Conservation (phyloP, 1,140 invertebrate genomes). For the Aricia agestis region DNA sequence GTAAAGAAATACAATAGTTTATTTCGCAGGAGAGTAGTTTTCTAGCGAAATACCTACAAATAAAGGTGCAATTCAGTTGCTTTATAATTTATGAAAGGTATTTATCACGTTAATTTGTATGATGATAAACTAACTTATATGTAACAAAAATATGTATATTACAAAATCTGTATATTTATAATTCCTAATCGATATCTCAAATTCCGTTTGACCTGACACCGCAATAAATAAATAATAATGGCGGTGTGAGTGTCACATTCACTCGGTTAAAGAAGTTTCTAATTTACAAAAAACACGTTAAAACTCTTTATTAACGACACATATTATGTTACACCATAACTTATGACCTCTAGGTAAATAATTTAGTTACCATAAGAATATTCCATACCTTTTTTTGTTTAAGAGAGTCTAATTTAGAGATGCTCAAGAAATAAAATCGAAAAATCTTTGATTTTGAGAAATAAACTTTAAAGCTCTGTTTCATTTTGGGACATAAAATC, state of each 20-base stretch:
- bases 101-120: background rate
- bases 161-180: background rate
- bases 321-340: background rate
- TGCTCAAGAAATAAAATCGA: no score
- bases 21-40: no score
- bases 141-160: background rate
- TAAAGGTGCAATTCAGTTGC: no score
- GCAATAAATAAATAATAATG: background rate
- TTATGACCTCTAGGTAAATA: background rate
- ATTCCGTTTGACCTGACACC: background rate
- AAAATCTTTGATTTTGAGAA: no score
- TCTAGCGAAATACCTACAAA: no score
- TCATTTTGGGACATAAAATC: no score
- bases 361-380: background rate
- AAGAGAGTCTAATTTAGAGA: no score
- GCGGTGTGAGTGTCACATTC: background rate
- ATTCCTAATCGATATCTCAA: background rate
- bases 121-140: background rate
- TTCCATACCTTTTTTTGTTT: background rate
- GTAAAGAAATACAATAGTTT: no score
- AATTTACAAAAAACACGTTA: background rate
- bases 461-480: no score
- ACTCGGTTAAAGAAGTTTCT: background rate
- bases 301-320: background rate
- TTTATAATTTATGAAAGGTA: no score